These are phyloP conservation scores for Grammomys surdaster DNA, from an alignment of 2,113 vertebrate genomes.

Conservation along the genomic window DNA sequence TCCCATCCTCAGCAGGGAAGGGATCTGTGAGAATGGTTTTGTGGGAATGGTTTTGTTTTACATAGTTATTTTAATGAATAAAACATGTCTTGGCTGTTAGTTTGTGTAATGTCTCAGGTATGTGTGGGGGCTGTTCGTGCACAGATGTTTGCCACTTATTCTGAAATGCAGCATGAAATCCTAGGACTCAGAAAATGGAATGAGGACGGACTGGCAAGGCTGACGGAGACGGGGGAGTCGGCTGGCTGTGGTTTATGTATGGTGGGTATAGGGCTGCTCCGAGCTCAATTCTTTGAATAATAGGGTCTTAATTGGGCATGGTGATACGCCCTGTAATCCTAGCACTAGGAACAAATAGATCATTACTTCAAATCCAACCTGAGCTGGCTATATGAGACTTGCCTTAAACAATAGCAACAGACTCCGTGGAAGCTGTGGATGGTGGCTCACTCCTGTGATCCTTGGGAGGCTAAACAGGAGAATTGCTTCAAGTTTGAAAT, in stretches of 20 bases:
- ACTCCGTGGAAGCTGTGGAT: neutral
- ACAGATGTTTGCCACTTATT: neutral
- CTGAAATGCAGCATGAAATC: neutral
- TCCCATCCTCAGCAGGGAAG: neutral
- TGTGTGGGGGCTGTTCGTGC: neutral
- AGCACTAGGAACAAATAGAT: neutral
- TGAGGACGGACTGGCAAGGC: neutral
- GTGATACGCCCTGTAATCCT: neutral
- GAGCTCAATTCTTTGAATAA: neutral
- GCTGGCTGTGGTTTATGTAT: neutral
- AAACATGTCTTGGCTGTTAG: neutral
- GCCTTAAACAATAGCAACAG: neutral
- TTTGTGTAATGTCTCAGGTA: neutral
- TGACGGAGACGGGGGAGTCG: no score
- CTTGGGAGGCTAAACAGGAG: neutral
- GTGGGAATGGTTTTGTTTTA: neutral
- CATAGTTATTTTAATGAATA: neutral
- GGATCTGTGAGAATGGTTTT: neutral
- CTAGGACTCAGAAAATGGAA: neutral
- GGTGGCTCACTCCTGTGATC: neutral
- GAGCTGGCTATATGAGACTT: neutral
- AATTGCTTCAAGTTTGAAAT: neutral
- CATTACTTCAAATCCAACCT: neutral
- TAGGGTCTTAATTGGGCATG: neutral
- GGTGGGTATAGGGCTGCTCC: neutral